Evolutionary conservation across 37 sponge, comb jelly and placozoan genomes (phyloP).

Genomic region (Crambe crambe): DNA sequence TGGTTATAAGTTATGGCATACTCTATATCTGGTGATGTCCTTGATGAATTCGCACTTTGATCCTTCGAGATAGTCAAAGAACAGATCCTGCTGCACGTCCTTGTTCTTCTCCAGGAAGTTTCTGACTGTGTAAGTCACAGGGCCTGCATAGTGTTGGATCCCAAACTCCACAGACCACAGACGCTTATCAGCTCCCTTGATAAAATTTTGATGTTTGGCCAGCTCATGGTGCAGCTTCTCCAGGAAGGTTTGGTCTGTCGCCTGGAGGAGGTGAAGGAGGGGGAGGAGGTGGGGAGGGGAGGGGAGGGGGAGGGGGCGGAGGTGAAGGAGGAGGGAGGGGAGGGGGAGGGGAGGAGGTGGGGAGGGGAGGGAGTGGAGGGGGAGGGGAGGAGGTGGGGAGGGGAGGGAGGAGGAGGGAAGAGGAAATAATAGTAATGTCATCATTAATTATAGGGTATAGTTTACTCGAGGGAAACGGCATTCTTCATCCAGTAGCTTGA

Average conservation of each 20-base stretch:
- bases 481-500: constrained; percentile 92
- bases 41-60: constrained; percentile 68
- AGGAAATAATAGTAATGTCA: background rate
- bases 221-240: constrained; percentile 88
- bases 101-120: constrained; percentile 95
- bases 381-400: no score
- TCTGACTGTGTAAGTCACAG: constrained; percentile 78
- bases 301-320: background rate
- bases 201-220: constrained; percentile 63
- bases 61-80: constrained; percentile 83
- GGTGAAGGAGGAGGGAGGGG: background rate
- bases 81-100: constrained; percentile 89
- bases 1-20: constrained; percentile 18
- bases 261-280: constrained; percentile 32
- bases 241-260: constrained; percentile 80
- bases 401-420: background rate
- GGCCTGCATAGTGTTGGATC: constrained; percentile 85
- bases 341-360: background rate
- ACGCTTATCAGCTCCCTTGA: constrained; percentile 83
- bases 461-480: constrained; percentile 89
- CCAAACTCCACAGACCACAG: constrained; percentile 85
- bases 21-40: constrained; percentile 78
- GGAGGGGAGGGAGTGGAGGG: no score
- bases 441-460: background rate
- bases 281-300: background rate